phyloP scores from a whole-genome alignment of 2,888 invertebrate species.

The Watsonalla cultraria region DNA sequence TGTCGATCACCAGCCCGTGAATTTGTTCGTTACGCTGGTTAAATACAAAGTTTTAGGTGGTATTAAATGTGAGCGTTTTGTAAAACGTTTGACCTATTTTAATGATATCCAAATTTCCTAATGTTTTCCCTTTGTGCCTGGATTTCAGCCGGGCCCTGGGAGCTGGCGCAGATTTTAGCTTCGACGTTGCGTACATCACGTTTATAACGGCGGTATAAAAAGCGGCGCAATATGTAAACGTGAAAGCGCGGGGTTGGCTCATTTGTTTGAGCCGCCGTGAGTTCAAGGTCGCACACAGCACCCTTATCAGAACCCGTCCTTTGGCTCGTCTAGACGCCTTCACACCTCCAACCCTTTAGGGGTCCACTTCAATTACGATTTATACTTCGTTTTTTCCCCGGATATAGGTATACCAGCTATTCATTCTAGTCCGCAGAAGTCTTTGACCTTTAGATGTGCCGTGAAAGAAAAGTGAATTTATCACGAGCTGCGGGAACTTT shows the following conservation, averaged over 20 bases:
- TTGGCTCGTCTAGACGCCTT: constrained; percentile 74
- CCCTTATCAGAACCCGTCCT: constrained; percentile 73
- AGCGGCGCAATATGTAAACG: constrained; percentile 30
- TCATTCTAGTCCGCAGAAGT: not conserved
- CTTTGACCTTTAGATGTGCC: not conserved
- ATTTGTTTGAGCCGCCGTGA: constrained; percentile 70
- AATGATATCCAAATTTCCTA: constrained; percentile 17
- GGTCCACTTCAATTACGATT: constrained; percentile 60
- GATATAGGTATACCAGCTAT: constrained; percentile 4
- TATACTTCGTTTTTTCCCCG: constrained; percentile 34
- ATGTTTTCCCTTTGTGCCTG: constrained; percentile 8
- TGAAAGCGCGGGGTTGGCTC: constrained; percentile 47
- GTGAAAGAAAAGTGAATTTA: not conserved
- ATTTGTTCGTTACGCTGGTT: constrained; percentile 46
- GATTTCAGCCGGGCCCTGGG: constrained; percentile 11
- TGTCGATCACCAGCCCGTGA: constrained; percentile 49
- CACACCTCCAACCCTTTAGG: constrained; percentile 70
- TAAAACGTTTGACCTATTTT: constrained; percentile 25
- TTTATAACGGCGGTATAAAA: constrained; percentile 21
- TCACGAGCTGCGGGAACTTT: not conserved
- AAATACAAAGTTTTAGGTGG: constrained; percentile 38
- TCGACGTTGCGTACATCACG: not conserved
- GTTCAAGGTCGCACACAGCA: constrained; percentile 72
- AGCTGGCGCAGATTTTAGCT: not conserved
- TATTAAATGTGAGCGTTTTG: constrained; percentile 31